Base-by-base conservation (phyloP, 2,797 vertebrate species). In the Myotis daubentonii region DNA sequence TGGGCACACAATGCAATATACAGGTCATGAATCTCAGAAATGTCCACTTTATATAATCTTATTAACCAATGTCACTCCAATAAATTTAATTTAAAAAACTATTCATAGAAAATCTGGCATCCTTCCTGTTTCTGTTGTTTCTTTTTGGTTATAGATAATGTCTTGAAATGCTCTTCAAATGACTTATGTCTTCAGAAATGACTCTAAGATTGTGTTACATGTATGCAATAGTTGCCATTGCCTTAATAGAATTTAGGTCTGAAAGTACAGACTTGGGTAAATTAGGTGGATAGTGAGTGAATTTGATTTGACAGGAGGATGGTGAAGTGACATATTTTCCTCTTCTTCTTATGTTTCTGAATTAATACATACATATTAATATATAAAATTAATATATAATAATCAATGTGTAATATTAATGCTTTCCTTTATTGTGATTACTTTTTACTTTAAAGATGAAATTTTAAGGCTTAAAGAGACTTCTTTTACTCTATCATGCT, bases 361-460 rank as follows among this genome's bases (percentile, higher is more conserved):
- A 86, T 74, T 41, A 25, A 47, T 13, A 49, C 2, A 22, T 22
- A 68, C 7, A 68, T 12, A 36, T 28, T 55, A 15, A 47, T 8
- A 70, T 9, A 9, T 38, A 76, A 36, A 62, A 49, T 75, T 20
- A 51, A 78, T n/a, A n/a, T n/a, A 60, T 62, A 30, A 30, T 44
- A 19, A 70, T 22, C n/a, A 33, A 33, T 17, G 28, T 28, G 19
- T 68, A 68, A 41, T 25, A 38, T 44, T 62, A 62, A 60, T 41
- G 23, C 17, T 60, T 60, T 76, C 30, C 65, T 83, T 55, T 55
- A 70, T 65, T 75, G n/a, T 47, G 81, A 41, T 76, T 49, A 60
- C 25, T 33, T 65, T 91, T 93, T 92, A 28, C 55, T 51, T 75
- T 83, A 79, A 55, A 81, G 15, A 83, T 80, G 44, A 83, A 76